Evolutionary conservation across 2,113 vertebrate species (phyloP), one percentile per base, ranked within the genome.

Genomic region (Potamarius usumacintae): DNA sequence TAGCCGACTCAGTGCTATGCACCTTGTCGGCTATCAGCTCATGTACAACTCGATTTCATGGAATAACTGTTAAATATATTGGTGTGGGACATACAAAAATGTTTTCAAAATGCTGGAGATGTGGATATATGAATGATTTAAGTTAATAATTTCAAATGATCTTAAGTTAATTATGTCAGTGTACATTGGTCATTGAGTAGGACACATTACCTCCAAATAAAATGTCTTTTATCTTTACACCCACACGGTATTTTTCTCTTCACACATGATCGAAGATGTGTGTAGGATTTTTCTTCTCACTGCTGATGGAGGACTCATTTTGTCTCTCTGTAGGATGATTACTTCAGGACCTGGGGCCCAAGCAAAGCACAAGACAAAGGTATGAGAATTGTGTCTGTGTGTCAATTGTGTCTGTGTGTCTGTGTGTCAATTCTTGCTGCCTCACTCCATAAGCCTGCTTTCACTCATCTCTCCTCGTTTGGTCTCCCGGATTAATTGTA

Each of bases 331-430:
- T 87, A 90, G 89, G 89, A 90, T 58, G 89, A 90, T 87, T 89
- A 85, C 89, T 87, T 90, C 87, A 89, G 87, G 84, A 83, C 82
- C 77, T 89, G 89, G 89, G 65, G 27, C 69, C 77, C 89, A 30
- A 85, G 67, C 62, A 90, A 90, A 90, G 85, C 82, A 81, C 85
- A 88, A 82, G 85, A 88, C 20, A 86, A 86, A 90, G 89, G 89
- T 90, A 86, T 27, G 89, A 25, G 1, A 15, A 50, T 52, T 71
- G 30, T 87, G 72, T 14, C n/a, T 27, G 15, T 62, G 20, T 72
- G 15, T n/a, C n/a, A 15, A 50, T 52, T 71, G 30, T 87, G 72
- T 14, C n/a, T 27, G 15, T 62, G 20, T 72, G 15, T n/a, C n/a
- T n/a, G n/a, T n/a, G 14, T 18, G 25, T 80, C 48, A 14, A 2